Evolutionary conservation across 2,113 vertebrate genomes (phyloP), one percentile per base, ranked within the genome.

Genomic region (Rhombomys opimus): DNA sequence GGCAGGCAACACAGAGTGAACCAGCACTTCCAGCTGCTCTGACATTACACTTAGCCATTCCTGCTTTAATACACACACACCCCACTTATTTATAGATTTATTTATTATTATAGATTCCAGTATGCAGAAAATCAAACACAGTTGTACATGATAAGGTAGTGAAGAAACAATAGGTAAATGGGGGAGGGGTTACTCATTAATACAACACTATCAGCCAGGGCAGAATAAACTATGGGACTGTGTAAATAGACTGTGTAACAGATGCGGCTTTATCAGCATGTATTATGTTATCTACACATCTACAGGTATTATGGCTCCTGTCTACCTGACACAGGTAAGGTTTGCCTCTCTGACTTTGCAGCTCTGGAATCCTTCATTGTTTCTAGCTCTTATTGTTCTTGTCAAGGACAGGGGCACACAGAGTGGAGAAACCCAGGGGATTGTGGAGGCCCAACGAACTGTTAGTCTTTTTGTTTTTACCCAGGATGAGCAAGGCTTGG

Each of bases 281-380:
- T 3, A 20, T 30, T 30, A 5, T 4, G 38, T 8, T 7, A 4
- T 27, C 88, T 30, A 22, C n/a, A 46, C 12, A 50, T 23, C 88
- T 30, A 27, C n/a, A 46, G 9, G 38, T 35, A 3, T 17, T 2
- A 2, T 0, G 10, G 84, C 78, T 63, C 77, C 1, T 0, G 1
- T 8, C 22, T 61, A 50, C 68, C 80, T 3, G 67, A 59, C 61
- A 20, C 50, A 14, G 65, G 81, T 73, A 35, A 1, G 0, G 41
- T 41, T 52, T 52, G 80, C n/a, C 80, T 67, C 50, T 84, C 15
- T 0, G 52, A 41, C 25, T 27, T 5, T 41, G 2, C 57, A 52
- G 2, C 35, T 70, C 46, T 6, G 46, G 73, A 82, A 32, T 20
- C 38, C 87, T 17, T 5, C 8, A 0, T 22, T 27, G 89, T 14